A percentile compares a stretch with the other conserved stretches of the same genome.
Evolutionary conservation across 2,888 invertebrate species (phyloP).

Genomic region (Hirtodrosophila cameraria): DNA sequence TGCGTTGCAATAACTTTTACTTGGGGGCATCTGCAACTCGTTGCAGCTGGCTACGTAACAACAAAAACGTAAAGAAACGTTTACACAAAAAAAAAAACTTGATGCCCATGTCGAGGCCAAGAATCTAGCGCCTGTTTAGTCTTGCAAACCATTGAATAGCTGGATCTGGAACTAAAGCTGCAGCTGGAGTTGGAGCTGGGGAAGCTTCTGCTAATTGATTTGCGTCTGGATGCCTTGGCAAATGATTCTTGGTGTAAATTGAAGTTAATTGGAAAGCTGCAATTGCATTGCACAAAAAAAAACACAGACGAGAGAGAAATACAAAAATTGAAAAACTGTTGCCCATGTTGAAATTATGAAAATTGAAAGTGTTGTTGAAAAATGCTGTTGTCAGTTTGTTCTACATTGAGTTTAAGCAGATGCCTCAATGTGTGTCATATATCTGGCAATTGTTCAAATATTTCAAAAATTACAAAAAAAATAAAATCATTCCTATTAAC

Average conservation of each 20-base stretch:
- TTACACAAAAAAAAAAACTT: slow-evolving; percentile 71
- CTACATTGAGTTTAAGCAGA: slow-evolving; percentile 30
- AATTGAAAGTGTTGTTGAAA: slow-evolving; percentile 44
- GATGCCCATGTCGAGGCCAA: slow-evolving; percentile 42
- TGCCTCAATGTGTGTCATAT: slow-evolving; percentile 7
- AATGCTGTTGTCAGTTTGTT: slow-evolving; percentile 5
- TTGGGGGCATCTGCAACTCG: slow-evolving; percentile 62
- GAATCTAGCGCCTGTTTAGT: slow-evolving; percentile 60
- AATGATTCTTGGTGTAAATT: slow-evolving; percentile 59
- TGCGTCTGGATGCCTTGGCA: slow-evolving; percentile 39
- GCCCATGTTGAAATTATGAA: not conserved
- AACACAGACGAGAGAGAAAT: not conserved
- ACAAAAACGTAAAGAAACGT: slow-evolving; percentile 30
- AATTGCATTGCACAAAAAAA: slow-evolving; percentile 61
- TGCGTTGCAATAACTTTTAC: slow-evolving; percentile 74
- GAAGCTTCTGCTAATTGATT: slow-evolving; percentile 61
- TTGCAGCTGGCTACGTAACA: slow-evolving; percentile 36
- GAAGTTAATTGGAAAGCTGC: slow-evolving; percentile 69
- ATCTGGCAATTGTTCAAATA: slow-evolving; percentile 9
- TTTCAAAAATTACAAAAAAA: not conserved
- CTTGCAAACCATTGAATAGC: slow-evolving; percentile 13
- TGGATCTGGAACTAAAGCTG: not conserved
- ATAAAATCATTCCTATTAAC: no score
- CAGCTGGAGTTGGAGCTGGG: not conserved
- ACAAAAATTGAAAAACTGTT: not conserved